Evolutionary conservation across 2,113 vertebrate species (phyloP).

Genomic region (Ageneiosus marmoratus): DNA sequence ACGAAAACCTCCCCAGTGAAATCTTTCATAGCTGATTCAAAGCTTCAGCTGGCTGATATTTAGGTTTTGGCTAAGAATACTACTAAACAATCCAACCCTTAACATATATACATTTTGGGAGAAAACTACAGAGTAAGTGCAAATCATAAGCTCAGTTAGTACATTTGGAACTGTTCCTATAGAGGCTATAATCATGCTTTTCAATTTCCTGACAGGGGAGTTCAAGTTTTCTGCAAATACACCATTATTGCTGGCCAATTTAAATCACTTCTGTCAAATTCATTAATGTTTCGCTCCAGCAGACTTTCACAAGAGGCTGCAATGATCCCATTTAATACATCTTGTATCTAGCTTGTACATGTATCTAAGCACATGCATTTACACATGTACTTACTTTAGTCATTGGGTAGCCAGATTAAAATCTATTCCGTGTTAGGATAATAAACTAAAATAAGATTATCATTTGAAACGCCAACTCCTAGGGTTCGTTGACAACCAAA

Average conservation of each 20-base stretch:
- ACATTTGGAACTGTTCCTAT: not conserved
- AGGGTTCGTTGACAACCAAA: not conserved
- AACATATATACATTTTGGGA: not conserved
- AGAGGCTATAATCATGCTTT: not conserved
- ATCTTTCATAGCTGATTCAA: not conserved
- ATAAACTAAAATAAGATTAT: no score
- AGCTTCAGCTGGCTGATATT: not conserved
- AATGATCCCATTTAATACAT: not conserved
- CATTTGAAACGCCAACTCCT: not conserved
- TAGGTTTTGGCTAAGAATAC: not conserved
- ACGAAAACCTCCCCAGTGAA: not conserved
- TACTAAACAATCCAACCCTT: not conserved
- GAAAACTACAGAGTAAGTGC: not conserved
- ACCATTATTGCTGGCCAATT: not conserved
- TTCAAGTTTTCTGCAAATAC: not conserved
- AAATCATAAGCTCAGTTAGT: not conserved
- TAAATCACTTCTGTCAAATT: conserved; percentile 12
- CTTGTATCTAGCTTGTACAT: not conserved
- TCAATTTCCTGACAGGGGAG: not conserved
- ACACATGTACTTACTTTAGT: not conserved
- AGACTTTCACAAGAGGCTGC: not conserved
- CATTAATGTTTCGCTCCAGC: not conserved
- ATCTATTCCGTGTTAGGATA: not conserved
- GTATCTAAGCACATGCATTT: not conserved
- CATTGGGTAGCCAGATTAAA: not conserved